Conservation (phyloP, 30 jellyfish, hydroid and myxozoan species). For the Clytia hemisphaerica region DNA sequence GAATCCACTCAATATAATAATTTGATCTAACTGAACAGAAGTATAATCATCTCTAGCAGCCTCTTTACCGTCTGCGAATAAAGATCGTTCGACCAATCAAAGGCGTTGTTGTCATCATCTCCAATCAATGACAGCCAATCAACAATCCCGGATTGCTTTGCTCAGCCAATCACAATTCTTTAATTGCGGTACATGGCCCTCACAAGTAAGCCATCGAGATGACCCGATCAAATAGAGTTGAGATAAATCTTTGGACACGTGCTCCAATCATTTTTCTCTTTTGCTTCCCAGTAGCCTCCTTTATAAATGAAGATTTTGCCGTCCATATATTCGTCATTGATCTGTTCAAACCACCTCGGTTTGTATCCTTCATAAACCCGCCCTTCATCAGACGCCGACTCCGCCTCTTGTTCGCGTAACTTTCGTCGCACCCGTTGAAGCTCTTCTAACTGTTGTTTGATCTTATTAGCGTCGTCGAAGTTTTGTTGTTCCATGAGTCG, state of each 20-base stretch:
- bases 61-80: no score
- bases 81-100: no score
- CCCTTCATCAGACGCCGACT: constrained; percentile 66
- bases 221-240: no score
- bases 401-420: constrained; percentile 71
- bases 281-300: constrained; percentile 99
- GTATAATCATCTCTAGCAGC: no score
- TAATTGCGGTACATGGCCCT: no score
- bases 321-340: constrained; percentile 67
- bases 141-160: no score
- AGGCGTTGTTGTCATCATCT: no score
- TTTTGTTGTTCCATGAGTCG: constrained; percentile 87
- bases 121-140: no score
- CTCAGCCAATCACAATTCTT: no score
- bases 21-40: no score
- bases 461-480: constrained; percentile 86
- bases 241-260: constrained; percentile 79
- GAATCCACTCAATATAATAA: no score
- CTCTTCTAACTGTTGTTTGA: constrained; percentile 67
- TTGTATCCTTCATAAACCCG: constrained; percentile 71
- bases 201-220: no score
- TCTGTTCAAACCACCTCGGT: constrained; percentile 95
- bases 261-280: constrained; percentile 77
- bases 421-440: constrained; percentile 77
- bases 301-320: constrained; percentile 67